Evolutionary conservation across 2,113 vertebrate genomes (phyloP).

Genomic region (Enhydra lutris): DNA sequence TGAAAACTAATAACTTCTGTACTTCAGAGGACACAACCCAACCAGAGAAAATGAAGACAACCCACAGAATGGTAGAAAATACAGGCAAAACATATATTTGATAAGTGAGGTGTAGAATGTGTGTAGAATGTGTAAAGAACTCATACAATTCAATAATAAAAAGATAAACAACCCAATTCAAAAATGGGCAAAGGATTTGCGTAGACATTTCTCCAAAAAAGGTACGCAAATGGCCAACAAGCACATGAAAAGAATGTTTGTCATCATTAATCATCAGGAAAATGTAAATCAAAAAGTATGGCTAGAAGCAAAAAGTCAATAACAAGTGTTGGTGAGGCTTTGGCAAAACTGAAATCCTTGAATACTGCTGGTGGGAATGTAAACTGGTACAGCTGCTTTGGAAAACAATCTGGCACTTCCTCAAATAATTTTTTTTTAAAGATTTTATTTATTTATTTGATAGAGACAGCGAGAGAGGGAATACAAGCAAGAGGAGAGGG

Average conservation of each 20-base stretch:
- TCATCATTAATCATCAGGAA: neutral
- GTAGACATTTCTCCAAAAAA: neutral
- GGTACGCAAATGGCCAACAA: neutral
- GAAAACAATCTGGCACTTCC: neutral
- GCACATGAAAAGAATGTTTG: neutral
- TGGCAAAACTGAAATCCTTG: neutral
- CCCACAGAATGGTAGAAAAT: neutral
- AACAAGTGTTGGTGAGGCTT: neutral
- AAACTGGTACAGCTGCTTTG: neutral
- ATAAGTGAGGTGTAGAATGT: neutral
- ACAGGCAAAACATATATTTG: neutral
- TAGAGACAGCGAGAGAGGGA: too few species aligned
- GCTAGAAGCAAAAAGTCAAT: neutral
- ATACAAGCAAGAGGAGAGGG: too few species aligned
- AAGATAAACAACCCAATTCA: neutral
- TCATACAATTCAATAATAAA: neutral
- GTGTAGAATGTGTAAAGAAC: neutral
- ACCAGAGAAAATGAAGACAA: neutral
- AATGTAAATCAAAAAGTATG: neutral
- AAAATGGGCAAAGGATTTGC: neutral
- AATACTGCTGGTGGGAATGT: neutral
- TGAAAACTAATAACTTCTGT: neutral
- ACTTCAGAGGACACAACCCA: neutral
- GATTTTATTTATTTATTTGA: too few species aligned
- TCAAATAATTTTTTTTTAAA: neutral